Conservation (phyloP, 92 coral and sea anemone species). For the Umimayanthus chanpuru region DNA sequence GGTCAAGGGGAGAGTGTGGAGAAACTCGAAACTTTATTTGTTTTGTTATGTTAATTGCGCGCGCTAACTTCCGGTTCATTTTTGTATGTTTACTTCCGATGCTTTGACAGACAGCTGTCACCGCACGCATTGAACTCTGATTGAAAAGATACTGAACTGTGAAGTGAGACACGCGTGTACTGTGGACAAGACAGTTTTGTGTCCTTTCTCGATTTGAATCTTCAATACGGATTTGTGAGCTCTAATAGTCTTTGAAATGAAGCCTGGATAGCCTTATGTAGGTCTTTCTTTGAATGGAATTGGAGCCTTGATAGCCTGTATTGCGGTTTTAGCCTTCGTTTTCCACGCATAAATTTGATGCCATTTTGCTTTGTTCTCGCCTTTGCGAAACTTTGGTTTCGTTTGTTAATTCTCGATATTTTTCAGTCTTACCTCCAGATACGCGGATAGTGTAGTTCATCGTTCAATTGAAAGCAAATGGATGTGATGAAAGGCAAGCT, state of each 20-base stretch:
- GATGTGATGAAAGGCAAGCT: neutral
- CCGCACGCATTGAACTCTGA: neutral
- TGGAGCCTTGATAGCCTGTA: neutral
- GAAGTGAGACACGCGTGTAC: neutral
- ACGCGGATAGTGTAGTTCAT: neutral
- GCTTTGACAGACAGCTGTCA: neutral
- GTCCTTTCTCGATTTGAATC: neutral
- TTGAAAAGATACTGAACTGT: neutral
- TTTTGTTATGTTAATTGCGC: no score
- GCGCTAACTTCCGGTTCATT: no score
- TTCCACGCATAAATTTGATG: no score
- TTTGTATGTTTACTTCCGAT: neutral
- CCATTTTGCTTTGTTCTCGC: no score
- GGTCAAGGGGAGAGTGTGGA: constrained; percentile 46
- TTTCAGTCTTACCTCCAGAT: neutral
- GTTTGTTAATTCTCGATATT: neutral
- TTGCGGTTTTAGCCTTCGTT: no score
- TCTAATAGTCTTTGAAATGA: neutral
- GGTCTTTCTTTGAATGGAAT: neutral
- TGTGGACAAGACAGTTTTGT: neutral
- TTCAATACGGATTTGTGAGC: neutral
- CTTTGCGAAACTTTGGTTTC: neutral
- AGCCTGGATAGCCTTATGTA: neutral
- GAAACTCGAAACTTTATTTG: neutral
- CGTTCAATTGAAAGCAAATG: neutral